Evolutionary conservation across 2,797 vertebrate genomes (phyloP).

Genomic region (Parauchenoglanis punctatus): DNA sequence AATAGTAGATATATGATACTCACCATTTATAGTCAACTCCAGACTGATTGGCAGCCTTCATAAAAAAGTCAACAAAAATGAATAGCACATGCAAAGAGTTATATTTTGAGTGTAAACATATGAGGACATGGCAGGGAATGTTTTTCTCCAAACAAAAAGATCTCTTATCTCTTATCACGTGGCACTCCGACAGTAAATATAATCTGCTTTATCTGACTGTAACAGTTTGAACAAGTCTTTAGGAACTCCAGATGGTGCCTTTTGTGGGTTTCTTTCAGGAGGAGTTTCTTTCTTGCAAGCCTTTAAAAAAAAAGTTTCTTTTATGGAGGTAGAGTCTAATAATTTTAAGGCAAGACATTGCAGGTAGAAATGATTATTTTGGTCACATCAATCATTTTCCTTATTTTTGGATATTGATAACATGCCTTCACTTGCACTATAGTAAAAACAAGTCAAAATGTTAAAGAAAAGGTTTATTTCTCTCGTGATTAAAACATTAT

Average conservation of each 20-base stretch:
- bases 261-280: conserved; percentile 19
- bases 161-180: too few species aligned
- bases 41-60: neutral
- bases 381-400: conserved; percentile 11
- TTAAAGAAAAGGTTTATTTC: too few species aligned
- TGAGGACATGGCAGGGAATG: neutral
- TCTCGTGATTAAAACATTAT: too few species aligned
- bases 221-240: neutral
- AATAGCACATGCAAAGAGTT: neutral
- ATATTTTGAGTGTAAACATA: too few species aligned
- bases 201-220: neutral
- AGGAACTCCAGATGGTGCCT: conserved; percentile 12
- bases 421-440: neutral
- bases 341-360: conserved; percentile 9
- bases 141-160: conserved; percentile 1
- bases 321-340: neutral
- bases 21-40: neutral
- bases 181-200: neutral
- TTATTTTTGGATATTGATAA: neutral
- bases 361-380: conserved; percentile 13
- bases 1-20: neutral
- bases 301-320: conserved; percentile 15
- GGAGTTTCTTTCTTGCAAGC: neutral
- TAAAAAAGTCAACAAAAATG: neutral
- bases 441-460: neutral